Conservation (phyloP, 2,888 invertebrate genomes). For the Megalurothrips usitatus region DNA sequence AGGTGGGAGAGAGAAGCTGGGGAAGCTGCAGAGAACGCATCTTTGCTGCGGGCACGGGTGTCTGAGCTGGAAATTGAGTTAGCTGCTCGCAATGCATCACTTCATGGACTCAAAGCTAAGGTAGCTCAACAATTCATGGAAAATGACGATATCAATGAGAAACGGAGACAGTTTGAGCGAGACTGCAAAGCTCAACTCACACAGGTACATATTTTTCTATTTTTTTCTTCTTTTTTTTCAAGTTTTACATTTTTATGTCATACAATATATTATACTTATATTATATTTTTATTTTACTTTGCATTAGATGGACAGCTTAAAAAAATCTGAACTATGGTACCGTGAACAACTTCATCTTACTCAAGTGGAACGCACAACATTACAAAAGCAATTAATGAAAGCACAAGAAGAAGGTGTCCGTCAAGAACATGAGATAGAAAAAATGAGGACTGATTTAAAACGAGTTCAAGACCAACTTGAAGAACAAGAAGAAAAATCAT, state of each 20-base stretch:
- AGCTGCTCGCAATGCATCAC: constrained; percentile 1
- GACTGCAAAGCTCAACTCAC: background rate
- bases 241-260: too few species aligned
- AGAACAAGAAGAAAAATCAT: background rate
- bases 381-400: background rate
- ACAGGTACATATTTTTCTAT: too few species aligned
- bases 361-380: background rate
- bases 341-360: background rate
- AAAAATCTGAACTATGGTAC: constrained; percentile 5
- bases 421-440: background rate
- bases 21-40: background rate
- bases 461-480: background rate
- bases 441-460: background rate
- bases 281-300: background rate
- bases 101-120: constrained; percentile 14
- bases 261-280: background rate
- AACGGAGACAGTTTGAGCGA: background rate
- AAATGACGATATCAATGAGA: background rate
- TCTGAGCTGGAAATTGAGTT: background rate
- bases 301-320: background rate
- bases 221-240: background rate
- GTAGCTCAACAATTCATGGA: constrained; percentile 15
- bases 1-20: background rate
- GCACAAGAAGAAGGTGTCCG: background rate
- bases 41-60: background rate